phyloP scores from a whole-genome alignment of 2,113 vertebrate species.

The Gobio gobio region DNA sequence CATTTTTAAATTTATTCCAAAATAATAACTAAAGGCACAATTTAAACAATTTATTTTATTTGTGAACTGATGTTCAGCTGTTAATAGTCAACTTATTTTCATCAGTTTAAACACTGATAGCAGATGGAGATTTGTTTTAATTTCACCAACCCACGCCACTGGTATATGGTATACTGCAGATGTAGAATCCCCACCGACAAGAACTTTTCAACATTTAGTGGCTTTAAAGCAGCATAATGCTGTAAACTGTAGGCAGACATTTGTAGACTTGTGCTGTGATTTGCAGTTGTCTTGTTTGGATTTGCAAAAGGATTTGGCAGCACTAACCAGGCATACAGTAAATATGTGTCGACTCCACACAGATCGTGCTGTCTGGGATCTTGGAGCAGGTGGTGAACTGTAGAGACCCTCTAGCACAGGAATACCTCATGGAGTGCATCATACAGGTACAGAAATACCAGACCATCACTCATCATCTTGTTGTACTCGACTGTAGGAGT shows the following conservation, averaged over 20 bases:
- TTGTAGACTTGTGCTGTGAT: background rate
- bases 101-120: no score
- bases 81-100: no score
- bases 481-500: background rate
- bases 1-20: no score
- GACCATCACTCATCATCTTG: background rate
- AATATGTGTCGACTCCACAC: slow-evolving; percentile 29
- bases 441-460: slow-evolving; percentile 86
- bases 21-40: no score
- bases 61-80: no score
- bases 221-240: background rate
- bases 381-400: slow-evolving; percentile 98
- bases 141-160: no score
- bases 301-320: background rate
- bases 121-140: no score
- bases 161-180: background rate
- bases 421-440: slow-evolving; percentile 99
- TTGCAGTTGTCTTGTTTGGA: background rate
- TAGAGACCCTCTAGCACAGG: slow-evolving; percentile 95
- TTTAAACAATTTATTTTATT: no score
- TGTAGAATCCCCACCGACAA: no score
- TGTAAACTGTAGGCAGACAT: background rate
- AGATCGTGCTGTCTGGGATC: slow-evolving; percentile 94
- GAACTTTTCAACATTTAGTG: background rate
- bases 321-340: background rate